Base-by-base conservation (phyloP, 2,113 vertebrate genomes). In the Dunckerocampus dactyliophorus region DNA sequence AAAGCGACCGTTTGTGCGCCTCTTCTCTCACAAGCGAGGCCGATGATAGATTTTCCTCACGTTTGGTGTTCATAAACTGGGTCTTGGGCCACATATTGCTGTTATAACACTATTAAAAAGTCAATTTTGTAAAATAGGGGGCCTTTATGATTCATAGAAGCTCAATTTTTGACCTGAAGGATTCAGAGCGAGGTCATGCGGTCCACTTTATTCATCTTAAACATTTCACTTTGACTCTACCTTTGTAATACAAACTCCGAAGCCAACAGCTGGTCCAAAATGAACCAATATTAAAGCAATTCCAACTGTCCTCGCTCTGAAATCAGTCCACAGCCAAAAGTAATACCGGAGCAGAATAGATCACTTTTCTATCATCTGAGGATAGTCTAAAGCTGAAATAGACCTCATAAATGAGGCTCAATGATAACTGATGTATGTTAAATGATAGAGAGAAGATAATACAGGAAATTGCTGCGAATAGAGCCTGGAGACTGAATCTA, bases 351-450 rank as follows among this genome's bases (percentile, higher is more conserved):
- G 82, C 82, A 85, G 77, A 83, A 84, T 76, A 87, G 85, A 87
- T 86, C 81, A 86, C 83, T 86, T 87, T 87, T 81, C 81, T 78
- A 86, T 86, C 83, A 84, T 83, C 77, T 77, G 72, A 77, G 71
- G 84, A 83, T 76, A 83, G 70, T 75, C 74, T 69, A 76, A 71
- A 87, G 85, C 86, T 86, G 82, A 84, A 83, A 86, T 82, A 47
- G 85, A 71, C 63, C 74, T 82, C 85, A 81, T 83, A 82, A 88
- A 88, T 79, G 87, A 87, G 79, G 77, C 82, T 80, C 75, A 82
- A 80, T 82, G 83, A 88, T 88, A 87, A 82, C 75, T 77, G 82
- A 79, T 87, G 79, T 85, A 83, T 79, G 76, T 75, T 80, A 82
- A 85, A 83, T 82, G 80, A 88, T 83, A 76, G 75, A 77, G 74